These are phyloP conservation scores for Notodonta dromedarius DNA, from an alignment of 2,888 invertebrate genomes.

Conservation along the genomic window DNA sequence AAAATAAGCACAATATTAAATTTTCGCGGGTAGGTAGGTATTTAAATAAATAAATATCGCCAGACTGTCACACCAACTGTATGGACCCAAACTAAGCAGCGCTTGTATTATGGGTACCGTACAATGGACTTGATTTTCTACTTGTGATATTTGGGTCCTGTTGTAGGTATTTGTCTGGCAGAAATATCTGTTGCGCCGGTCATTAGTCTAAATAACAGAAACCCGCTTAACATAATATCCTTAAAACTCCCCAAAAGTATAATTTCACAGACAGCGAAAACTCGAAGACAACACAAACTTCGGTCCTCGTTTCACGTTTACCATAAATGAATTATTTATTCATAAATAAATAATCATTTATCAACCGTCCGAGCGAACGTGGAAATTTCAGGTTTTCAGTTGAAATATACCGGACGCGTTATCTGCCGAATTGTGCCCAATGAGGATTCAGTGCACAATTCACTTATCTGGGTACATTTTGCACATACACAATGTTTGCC, in stretches of 20 bases:
- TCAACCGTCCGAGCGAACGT: constrained; percentile 26
- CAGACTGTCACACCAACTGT: too few species aligned
- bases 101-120: too few species aligned
- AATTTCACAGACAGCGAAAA: constrained; percentile 15
- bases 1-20: too few species aligned
- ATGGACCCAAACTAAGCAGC: too few species aligned
- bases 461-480: constrained; percentile 59
- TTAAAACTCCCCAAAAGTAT: constrained; percentile 1
- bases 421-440: constrained; percentile 25
- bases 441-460: constrained; percentile 40
- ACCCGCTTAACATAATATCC: constrained; percentile 4
- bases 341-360: constrained; percentile 30
- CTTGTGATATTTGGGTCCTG: too few species aligned
- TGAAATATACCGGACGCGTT: constrained; percentile 16
- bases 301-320: constrained; percentile 44
- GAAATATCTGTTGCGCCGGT: too few species aligned
- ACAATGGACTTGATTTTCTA: too few species aligned
- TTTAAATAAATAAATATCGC: too few species aligned
- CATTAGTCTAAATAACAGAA: not conserved
- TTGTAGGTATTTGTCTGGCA: too few species aligned
- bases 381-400: constrained; percentile 1
- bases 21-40: too few species aligned
- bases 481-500: constrained; percentile 58
- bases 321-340: constrained; percentile 59
- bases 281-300: constrained; percentile 41